A percentile compares a stretch with the other conserved stretches of the same genome.
These are phyloP conservation scores for Ophion costatus DNA, from an alignment of 2,888 invertebrate species.

Conservation along the genomic window DNA sequence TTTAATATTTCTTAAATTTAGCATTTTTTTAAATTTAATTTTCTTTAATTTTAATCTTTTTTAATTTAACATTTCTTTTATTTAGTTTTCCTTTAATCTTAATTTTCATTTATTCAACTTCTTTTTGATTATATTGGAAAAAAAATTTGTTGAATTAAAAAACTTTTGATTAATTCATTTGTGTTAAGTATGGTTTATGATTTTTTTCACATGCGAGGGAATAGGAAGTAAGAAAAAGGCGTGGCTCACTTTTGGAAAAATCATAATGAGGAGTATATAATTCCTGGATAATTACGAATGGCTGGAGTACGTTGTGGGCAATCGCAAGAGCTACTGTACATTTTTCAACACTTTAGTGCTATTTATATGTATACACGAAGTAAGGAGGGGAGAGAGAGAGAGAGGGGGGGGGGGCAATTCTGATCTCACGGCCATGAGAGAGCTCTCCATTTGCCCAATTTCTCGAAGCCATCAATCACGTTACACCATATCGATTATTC, in stretches of 20 bases:
- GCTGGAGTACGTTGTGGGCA: background rate
- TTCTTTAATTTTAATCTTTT: too few species aligned
- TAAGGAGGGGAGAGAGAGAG: background rate
- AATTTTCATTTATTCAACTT: too few species aligned
- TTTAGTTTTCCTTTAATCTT: too few species aligned
- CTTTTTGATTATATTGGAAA: too few species aligned
- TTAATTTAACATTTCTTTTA: background rate
- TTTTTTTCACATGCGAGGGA: background rate
- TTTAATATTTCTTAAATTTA: too few species aligned
- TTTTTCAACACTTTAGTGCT: slow-evolving; percentile 60
- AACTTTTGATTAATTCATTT: background rate
- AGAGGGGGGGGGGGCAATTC: slow-evolving; percentile 17
- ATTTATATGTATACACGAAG: slow-evolving; percentile 70
- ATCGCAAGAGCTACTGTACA: slow-evolving; percentile 65
- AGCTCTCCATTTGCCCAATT: slow-evolving; percentile 63
- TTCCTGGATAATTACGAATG: background rate
- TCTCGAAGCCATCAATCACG: slow-evolving; percentile 45
- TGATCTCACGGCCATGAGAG: slow-evolving; percentile 47
- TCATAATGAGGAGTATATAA: slow-evolving; percentile 23
- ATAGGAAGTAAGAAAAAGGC: background rate
- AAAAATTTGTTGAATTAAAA: too few species aligned
- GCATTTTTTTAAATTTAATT: too few species aligned
- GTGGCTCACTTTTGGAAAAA: slow-evolving; percentile 32
- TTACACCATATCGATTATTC: slow-evolving; percentile 58
- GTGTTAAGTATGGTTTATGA: background rate